Evolutionary conservation across 1,140 invertebrate genomes (phyloP).

Genomic region (Lanistes nyassanus): DNA sequence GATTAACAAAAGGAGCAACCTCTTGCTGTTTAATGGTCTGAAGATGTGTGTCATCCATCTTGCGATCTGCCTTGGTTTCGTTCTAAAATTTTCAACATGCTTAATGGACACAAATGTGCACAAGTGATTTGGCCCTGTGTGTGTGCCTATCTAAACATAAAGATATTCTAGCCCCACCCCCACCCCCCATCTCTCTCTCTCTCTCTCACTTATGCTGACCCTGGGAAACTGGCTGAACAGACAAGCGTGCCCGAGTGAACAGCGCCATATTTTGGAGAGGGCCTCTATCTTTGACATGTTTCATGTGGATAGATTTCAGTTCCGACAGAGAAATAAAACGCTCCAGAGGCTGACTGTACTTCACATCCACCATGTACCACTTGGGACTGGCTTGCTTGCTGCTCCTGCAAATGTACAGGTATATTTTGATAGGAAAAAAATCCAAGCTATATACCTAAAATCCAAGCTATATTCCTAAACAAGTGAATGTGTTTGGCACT

Average conservation of each 20-base stretch:
- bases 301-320: constrained; percentile 53
- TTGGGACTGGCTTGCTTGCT: constrained; percentile 52
- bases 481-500: too few relatives aligned
- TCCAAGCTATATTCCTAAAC: too few relatives aligned
- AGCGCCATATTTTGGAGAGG: constrained; percentile 57
- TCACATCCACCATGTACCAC: constrained; percentile 66
- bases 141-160: neutral
- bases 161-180: neutral
- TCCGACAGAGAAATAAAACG: constrained; percentile 63
- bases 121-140: neutral
- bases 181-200: neutral
- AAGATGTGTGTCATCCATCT: too few relatives aligned
- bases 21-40: too few relatives aligned
- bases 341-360: constrained; percentile 57
- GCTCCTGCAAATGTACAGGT: too few relatives aligned
- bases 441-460: too few relatives aligned
- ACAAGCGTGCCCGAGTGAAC: constrained; percentile 57
- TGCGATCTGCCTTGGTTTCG: too few relatives aligned
- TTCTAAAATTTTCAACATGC: neutral
- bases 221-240: constrained; percentile 58
- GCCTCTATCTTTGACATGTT: constrained; percentile 57
- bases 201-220: constrained; percentile 34
- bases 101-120: neutral
- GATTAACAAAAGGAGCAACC: too few relatives aligned
- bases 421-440: too few relatives aligned